These are phyloP conservation scores for Limnephilus lunatus DNA, from an alignment of 2,888 invertebrate species.

Conservation along the genomic window DNA sequence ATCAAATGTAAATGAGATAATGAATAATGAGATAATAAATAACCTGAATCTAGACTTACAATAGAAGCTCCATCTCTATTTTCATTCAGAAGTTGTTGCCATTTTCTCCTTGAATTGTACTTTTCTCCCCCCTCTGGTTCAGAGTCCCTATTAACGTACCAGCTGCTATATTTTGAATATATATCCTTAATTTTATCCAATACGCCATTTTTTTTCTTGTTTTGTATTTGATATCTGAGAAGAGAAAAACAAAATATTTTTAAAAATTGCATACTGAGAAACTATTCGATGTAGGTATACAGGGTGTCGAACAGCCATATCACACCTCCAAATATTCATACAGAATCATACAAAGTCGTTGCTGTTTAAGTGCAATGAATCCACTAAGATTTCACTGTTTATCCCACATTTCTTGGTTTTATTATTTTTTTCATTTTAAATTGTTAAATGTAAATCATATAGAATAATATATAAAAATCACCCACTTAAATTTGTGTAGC, in stretches of 20 bases:
- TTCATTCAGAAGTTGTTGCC: constrained; percentile 82
- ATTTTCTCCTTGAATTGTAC: constrained; percentile 83
- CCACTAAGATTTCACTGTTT: no score
- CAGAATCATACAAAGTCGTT: no score
- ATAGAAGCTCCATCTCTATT: constrained; percentile 78
- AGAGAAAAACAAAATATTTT: not conserved
- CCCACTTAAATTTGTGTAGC: no score
- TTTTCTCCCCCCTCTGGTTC: constrained; percentile 57
- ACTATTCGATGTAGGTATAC: not conserved
- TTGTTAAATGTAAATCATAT: no score
- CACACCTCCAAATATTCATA: no score
- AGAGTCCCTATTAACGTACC: constrained; percentile 76
- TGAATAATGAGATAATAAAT: constrained; percentile 1
- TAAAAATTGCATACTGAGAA: not conserved
- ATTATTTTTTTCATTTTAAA: no score
- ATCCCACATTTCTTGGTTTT: no score
- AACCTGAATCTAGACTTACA: constrained; percentile 69
- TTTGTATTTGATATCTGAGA: constrained; percentile 80
- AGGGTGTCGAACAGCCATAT: not conserved
- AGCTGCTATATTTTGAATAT: constrained; percentile 81
- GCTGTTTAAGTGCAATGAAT: no score
- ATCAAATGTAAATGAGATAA: not conserved
- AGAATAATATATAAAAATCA: no score
- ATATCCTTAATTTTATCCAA: constrained; percentile 81
- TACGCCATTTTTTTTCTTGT: constrained; percentile 81